Conservation (phyloP, 1,140 invertebrate genomes). For the Orchestia grillus region DNA sequence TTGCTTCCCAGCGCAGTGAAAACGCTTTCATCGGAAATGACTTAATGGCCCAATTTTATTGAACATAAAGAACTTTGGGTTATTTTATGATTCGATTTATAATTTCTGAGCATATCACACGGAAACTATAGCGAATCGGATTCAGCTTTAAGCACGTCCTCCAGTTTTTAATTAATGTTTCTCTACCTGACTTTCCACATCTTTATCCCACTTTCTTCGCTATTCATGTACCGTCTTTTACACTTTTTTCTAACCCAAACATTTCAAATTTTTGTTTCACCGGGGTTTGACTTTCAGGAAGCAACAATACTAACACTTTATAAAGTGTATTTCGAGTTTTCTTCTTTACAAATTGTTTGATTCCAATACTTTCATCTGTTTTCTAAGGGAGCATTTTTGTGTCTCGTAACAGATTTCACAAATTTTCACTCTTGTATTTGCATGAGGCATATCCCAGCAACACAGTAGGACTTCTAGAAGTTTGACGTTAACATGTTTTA, state of each 20-base stretch:
- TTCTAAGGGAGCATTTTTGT: not conserved
- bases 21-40: too few relatives aligned
- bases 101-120: too few relatives aligned
- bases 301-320: not conserved
- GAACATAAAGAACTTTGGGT: too few relatives aligned
- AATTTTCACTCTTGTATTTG: not conserved
- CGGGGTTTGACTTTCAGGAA: not conserved
- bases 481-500: not conserved
- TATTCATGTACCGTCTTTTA: not conserved
- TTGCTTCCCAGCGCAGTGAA: too few relatives aligned
- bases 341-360: not conserved
- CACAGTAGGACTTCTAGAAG: not conserved
- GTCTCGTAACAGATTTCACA: not conserved
- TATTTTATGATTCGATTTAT: too few relatives aligned
- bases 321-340: not conserved
- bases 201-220: not conserved
- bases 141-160: not conserved
- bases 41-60: too few relatives aligned
- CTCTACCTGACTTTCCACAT: not conserved
- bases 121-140: not conserved
- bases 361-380: not conserved
- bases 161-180: not conserved
- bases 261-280: not conserved
- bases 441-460: not conserved
- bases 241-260: not conserved